Percentiles rank a stretch among this genome's conserved stretches.
These are phyloP conservation scores for Cantharis flavilabris DNA, from an alignment of 2,888 invertebrate genomes.

Conservation along the genomic window DNA sequence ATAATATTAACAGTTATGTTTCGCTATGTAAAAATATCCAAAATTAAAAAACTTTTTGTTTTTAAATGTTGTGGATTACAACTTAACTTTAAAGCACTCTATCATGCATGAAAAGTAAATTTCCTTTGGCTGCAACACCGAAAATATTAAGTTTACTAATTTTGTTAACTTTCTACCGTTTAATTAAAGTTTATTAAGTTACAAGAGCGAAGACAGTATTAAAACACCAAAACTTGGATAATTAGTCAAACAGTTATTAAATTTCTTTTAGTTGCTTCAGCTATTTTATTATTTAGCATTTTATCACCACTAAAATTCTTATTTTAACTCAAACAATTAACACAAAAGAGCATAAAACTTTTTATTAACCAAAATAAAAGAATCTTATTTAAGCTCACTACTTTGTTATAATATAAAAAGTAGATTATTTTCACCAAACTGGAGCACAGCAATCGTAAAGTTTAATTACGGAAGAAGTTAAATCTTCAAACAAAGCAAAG, in stretches of 20 bases:
- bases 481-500: background rate
- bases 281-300: background rate
- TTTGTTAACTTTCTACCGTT: background rate
- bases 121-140: background rate
- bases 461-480: background rate
- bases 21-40: background rate
- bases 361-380: background rate
- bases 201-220: background rate
- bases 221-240: background rate
- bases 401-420: background rate
- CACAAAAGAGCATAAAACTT: background rate
- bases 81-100: background rate
- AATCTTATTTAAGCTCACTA: background rate
- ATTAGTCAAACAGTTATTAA: background rate
- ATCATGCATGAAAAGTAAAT: background rate
- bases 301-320: background rate
- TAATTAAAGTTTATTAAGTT: constrained; percentile 1
- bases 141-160: background rate
- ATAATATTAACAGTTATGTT: background rate
- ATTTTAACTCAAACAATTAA: background rate
- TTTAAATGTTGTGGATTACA: background rate
- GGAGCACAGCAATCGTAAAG: background rate
- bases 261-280: background rate
- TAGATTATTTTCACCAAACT: background rate
- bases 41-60: background rate